A percentile compares a stretch with the other conserved stretches of the same genome.
Conservation (phyloP, 2,888 invertebrate species). For the Xestia ashworthii region DNA sequence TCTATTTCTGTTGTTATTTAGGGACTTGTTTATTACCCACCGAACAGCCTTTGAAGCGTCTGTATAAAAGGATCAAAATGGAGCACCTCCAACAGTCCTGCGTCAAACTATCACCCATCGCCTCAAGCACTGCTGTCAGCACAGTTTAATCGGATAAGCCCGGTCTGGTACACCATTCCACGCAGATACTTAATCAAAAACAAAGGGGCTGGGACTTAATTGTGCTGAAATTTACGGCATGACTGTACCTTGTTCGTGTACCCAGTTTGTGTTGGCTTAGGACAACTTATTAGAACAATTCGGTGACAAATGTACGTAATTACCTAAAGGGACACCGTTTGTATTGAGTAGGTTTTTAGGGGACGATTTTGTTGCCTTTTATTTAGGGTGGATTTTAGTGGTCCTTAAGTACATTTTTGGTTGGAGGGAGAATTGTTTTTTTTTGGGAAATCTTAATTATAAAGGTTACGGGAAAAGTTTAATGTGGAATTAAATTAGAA, state of each 20-base stretch:
- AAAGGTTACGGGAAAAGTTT: neutral
- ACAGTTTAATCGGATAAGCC: conserved; percentile 62
- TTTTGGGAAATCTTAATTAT: conserved; percentile 21
- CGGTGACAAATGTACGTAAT: conserved; percentile 67
- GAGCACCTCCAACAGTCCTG: conserved; percentile 7
- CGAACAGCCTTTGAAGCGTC: neutral
- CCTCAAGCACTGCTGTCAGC: conserved; percentile 49
- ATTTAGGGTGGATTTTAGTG: conserved; percentile 25
- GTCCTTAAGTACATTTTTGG: conserved; percentile 12
- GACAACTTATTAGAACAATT: conserved; percentile 69
- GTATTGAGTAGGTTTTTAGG: conserved; percentile 56
- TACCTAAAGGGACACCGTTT: conserved; percentile 57
- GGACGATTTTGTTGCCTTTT: conserved; percentile 44
- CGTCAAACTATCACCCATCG: conserved; percentile 36
- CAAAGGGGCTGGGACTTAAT: conserved; percentile 74
- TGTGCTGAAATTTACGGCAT: conserved; percentile 73
- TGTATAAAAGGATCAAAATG: neutral
- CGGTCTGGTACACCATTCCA: conserved; percentile 52
- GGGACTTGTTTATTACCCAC: neutral
- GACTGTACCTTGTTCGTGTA: conserved; percentile 62
- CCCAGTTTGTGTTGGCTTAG: conserved; percentile 67
- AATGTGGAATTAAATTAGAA: neutral
- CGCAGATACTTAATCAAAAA: conserved; percentile 77
- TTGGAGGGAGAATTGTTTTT: neutral
- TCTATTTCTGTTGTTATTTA: neutral